phyloP scores from a whole-genome alignment of 2,888 invertebrate species.

The Scelioninae gen. 2 region DNA sequence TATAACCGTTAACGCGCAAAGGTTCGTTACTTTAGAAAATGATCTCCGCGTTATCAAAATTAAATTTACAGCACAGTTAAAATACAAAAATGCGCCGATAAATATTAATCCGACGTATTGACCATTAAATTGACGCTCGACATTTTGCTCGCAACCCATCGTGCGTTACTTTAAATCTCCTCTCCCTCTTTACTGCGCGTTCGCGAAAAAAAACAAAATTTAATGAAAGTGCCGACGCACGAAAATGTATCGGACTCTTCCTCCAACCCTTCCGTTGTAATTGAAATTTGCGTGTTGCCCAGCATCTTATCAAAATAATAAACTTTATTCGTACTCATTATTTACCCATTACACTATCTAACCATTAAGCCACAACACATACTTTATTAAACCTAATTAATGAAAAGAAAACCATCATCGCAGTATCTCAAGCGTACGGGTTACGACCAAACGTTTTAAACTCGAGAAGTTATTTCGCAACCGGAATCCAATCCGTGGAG shows the following conservation, averaged over 20 bases:
- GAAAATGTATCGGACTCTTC: neutral
- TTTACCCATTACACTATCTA: conserved; percentile 14
- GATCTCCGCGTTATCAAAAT: conserved; percentile 22
- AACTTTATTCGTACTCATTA: conserved; percentile 5
- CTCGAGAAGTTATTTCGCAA: neutral
- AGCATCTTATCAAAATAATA: neutral
- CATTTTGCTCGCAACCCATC: neutral
- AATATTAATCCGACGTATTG: neutral
- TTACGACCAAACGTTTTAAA: conserved; percentile 13
- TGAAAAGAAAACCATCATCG: conserved; percentile 17
- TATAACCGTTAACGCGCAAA: conserved; percentile 23
- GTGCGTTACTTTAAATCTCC: neutral
- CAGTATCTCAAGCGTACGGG: conserved; percentile 7
- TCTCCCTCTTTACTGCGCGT: neutral
- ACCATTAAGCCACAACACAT: conserved; percentile 10
- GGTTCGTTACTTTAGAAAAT: conserved; percentile 32
- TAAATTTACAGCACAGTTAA: conserved; percentile 26
- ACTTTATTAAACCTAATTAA: conserved; percentile 14
- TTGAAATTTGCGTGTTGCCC: neutral
- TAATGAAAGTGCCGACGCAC: neutral
- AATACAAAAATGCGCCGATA: conserved; percentile 6
- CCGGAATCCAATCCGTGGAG: neutral
- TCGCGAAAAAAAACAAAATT: neutral
- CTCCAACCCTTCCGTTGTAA: neutral
- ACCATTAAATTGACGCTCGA: neutral